Conservation (phyloP, 2,888 invertebrate genomes). For the Dryococelus australis region DNA sequence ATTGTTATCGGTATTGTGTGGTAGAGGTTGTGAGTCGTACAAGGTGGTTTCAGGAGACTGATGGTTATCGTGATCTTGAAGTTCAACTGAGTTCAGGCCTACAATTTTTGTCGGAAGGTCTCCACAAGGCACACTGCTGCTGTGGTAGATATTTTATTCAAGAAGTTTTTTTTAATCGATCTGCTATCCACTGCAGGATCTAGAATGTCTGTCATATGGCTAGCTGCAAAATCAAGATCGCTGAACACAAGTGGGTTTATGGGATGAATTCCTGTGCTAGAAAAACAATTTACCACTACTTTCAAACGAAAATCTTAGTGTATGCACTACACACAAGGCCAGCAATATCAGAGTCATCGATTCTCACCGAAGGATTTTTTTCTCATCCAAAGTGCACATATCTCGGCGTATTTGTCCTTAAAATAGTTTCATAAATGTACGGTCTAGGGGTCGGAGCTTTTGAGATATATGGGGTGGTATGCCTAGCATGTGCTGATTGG, state of each 20-base stretch:
- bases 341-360: slow-evolving; percentile 43
- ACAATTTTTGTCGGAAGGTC: not conserved
- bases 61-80: no score
- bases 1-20: no score
- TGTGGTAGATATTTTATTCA: not conserved
- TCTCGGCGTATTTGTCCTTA: slow-evolving; percentile 35
- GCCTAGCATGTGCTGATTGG: no score
- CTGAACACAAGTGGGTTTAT: slow-evolving; percentile 29
- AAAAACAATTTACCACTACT: slow-evolving; percentile 33
- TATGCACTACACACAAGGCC: no score
- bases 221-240: slow-evolving; percentile 26
- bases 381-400: no score
- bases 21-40: no score
- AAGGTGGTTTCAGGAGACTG: no score
- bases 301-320: slow-evolving; percentile 36
- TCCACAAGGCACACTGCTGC: not conserved
- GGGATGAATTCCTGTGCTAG: no score
- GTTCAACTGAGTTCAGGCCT: no score
- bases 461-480: no score
- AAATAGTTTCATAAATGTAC: slow-evolving; percentile 47
- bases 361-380: slow-evolving; percentile 39
- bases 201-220: not conserved
- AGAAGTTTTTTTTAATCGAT: no score
- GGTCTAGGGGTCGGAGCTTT: no score
- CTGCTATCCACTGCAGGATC: not conserved